Evolutionary conservation across 35 echinoderm and acorn worm species (phyloP).

Genomic region (Heliocidaris erythrogramma): DNA sequence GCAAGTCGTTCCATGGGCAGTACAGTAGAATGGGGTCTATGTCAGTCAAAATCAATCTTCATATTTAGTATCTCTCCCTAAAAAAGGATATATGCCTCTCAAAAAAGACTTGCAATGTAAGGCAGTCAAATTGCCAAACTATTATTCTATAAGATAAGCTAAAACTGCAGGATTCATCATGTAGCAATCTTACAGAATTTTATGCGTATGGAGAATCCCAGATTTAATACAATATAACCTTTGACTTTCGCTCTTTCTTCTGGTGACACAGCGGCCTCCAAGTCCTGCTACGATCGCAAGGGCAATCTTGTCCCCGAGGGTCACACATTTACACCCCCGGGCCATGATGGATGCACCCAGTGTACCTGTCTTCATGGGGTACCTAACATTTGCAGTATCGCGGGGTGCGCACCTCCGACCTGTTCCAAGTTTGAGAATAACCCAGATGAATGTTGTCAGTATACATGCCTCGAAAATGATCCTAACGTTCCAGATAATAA

Average conservation of each 20-base stretch:
- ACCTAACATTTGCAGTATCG: constrained; percentile 50
- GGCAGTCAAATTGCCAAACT: too few relatives aligned
- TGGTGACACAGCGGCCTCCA: constrained; percentile 14
- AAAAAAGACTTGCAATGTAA: too few relatives aligned
- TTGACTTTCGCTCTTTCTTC: neutral
- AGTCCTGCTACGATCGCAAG: constrained; percentile 53
- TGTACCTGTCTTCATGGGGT: constrained; percentile 54
- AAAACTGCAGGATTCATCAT: too few relatives aligned
- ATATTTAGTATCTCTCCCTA: too few relatives aligned
- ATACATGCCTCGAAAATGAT: constrained; percentile 53
- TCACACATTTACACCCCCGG: constrained; percentile 46
- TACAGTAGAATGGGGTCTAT: too few relatives aligned
- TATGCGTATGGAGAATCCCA: too few relatives aligned
- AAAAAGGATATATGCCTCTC: too few relatives aligned
- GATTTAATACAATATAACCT: neutral
- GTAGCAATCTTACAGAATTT: too few relatives aligned
- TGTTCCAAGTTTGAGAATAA: constrained; percentile 47
- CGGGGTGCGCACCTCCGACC: constrained; percentile 47
- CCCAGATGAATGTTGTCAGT: constrained; percentile 55
- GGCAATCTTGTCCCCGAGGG: constrained; percentile 44
- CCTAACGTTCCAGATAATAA: neutral
- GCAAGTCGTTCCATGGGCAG: too few relatives aligned
- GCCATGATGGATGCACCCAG: constrained; percentile 53
- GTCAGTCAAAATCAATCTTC: too few relatives aligned
- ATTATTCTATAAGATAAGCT: too few relatives aligned